A percentile compares a stretch with the other conserved stretches of the same genome.
These are phyloP conservation scores for Notocelia uddmanniana DNA, from an alignment of 2,888 invertebrate genomes.

Conservation along the genomic window DNA sequence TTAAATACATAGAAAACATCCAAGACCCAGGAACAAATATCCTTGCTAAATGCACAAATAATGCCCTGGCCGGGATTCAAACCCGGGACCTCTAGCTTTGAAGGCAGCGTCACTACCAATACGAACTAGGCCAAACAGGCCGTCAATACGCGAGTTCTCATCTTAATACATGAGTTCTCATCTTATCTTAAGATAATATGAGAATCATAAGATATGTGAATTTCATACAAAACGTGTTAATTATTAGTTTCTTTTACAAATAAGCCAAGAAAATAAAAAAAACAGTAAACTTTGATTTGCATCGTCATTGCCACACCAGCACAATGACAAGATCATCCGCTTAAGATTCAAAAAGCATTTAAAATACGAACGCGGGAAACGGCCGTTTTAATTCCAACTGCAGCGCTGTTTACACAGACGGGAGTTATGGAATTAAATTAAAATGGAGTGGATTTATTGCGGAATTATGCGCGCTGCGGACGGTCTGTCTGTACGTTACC, in stretches of 20 bases:
- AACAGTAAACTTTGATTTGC: slow-evolving; percentile 3
- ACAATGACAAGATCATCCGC: slow-evolving; percentile 43
- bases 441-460: slow-evolving; percentile 52
- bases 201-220: too few species aligned
- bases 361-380: slow-evolving; percentile 38
- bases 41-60: too few species aligned
- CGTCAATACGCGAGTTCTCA: too few species aligned
- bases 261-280: neutral
- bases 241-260: neutral
- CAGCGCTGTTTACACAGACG: slow-evolving; percentile 46
- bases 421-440: slow-evolving; percentile 54
- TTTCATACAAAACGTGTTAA: too few species aligned
- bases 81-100: too few species aligned
- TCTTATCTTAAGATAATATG: too few species aligned
- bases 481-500: slow-evolving; percentile 33
- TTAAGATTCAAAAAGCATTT: slow-evolving; percentile 42
- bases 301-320: slow-evolving; percentile 7
- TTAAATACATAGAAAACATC: too few species aligned
- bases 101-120: too few species aligned
- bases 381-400: slow-evolving; percentile 42
- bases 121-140: too few species aligned
- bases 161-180: too few species aligned
- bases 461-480: slow-evolving; percentile 47
- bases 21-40: too few species aligned
- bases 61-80: too few species aligned